Evolutionary conservation across 2,888 invertebrate genomes (phyloP).

Genomic region (Rhamnusium bicolor): DNA sequence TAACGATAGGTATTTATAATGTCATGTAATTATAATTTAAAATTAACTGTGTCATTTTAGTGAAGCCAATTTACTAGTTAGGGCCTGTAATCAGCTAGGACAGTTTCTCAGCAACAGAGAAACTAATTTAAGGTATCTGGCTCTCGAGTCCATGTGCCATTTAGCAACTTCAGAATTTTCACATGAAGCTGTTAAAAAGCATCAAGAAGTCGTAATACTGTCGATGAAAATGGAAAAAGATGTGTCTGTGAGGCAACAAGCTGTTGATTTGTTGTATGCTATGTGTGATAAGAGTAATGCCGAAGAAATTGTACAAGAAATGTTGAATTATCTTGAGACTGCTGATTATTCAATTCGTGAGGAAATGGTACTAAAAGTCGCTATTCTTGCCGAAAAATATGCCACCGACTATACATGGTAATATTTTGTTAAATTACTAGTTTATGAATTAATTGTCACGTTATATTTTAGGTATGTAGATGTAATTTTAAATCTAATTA

Average conservation of each 20-base stretch:
- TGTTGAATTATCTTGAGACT: constrained; percentile 98
- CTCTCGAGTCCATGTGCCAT: constrained; percentile 99
- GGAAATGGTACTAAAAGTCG: constrained; percentile 99
- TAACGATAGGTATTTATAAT: constrained; percentile 81
- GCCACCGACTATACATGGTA: constrained; percentile 99
- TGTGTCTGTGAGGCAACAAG: constrained; percentile 97
- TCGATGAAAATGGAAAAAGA: constrained; percentile 99
- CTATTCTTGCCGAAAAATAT: constrained; percentile 99
- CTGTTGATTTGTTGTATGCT: constrained; percentile 98
- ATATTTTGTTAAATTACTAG: constrained; percentile 21
- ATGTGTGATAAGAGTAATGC: constrained; percentile 99
- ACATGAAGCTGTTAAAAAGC: constrained; percentile 99
- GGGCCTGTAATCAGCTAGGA: constrained; percentile 98
- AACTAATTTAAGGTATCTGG: constrained; percentile 97
- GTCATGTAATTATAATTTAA: background rate
- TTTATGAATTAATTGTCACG: background rate
- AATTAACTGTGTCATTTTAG: constrained; percentile 68
- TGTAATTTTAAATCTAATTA: constrained; percentile 97
- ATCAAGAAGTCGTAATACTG: constrained; percentile 98
- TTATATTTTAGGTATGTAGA: constrained; percentile 82
- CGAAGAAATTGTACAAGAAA: constrained; percentile 99
- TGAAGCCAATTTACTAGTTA: constrained; percentile 95
- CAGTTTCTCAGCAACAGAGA: constrained; percentile 98
- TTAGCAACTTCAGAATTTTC: constrained; percentile 99
- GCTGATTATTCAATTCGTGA: constrained; percentile 99